These are phyloP conservation scores for Pelmatolapia mariae DNA, from an alignment of 2,113 vertebrate genomes.

Conservation along the genomic window DNA sequence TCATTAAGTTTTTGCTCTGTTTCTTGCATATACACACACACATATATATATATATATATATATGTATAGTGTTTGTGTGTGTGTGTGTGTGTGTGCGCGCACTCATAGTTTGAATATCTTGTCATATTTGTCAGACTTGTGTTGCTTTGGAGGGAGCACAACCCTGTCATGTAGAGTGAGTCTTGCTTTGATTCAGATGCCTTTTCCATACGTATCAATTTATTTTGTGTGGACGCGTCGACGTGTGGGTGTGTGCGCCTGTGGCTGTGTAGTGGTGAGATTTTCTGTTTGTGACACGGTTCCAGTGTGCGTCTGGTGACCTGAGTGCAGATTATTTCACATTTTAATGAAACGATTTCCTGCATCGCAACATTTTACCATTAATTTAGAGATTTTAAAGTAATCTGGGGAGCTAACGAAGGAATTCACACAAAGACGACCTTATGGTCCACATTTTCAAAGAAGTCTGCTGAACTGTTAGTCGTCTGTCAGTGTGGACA, in stretches of 20 bases:
- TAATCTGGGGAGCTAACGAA: constrained; percentile 35
- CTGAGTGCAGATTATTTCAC: constrained; percentile 6
- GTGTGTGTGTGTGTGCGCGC: not conserved
- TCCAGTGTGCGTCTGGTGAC: not conserved
- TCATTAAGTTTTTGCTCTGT: constrained; percentile 43
- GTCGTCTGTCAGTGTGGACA: not conserved
- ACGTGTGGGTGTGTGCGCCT: not conserved
- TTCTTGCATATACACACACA: not conserved
- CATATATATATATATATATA: not conserved
- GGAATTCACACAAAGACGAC: not conserved
- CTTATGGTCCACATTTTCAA: constrained; percentile 20
- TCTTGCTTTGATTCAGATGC: constrained; percentile 21
- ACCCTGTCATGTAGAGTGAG: constrained; percentile 7
- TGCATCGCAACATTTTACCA: not conserved
- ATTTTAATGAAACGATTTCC: constrained; percentile 30
- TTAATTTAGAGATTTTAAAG: constrained; percentile 31
- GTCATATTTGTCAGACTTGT: constrained; percentile 31
- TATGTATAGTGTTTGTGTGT: accelerated
- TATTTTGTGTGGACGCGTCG: constrained; percentile 9
- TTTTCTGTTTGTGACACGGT: constrained; percentile 33
- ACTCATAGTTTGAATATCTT: not conserved
- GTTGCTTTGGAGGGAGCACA: not conserved
- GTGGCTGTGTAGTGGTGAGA: not conserved
- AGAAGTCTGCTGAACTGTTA: not conserved
- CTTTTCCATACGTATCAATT: constrained; percentile 11